These are phyloP conservation scores for Drosophila pandora DNA, from an alignment of 1,140 invertebrate species.

Conservation along the genomic window DNA sequence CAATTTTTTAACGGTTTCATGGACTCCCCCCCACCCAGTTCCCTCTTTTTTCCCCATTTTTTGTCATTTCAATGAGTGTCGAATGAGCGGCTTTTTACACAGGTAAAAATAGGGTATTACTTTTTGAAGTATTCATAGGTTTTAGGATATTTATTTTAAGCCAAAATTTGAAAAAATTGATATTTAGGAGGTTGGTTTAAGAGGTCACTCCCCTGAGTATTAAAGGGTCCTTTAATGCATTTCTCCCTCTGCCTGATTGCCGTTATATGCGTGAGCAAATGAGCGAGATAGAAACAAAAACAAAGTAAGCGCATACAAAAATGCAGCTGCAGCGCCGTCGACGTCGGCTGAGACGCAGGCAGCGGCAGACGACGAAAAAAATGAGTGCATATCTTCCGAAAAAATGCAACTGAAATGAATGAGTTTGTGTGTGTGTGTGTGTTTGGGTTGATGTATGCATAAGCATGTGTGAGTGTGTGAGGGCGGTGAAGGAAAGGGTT, in stretches of 20 bases:
- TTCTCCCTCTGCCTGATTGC: conserved; percentile 53
- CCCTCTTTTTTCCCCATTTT: conserved; percentile 53
- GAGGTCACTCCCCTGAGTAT: not conserved
- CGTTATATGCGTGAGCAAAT: conserved; percentile 74
- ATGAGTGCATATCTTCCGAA: conserved; percentile 82
- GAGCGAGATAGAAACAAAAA: conserved; percentile 78
- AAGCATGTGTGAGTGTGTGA: conserved; percentile 16
- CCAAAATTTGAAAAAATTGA: too few species aligned
- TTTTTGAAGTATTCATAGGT: too few species aligned
- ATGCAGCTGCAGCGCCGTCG: conserved; percentile 29
- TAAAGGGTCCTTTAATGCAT: conserved; percentile 17
- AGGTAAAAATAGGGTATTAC: conserved; percentile 7
- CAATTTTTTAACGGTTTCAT: conserved; percentile 69
- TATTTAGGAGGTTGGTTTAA: too few species aligned
- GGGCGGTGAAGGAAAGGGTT: conserved; percentile 12
- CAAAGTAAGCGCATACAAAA: conserved; percentile 57
- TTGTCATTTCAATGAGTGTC: conserved; percentile 80
- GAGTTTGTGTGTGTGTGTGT: conserved; percentile 15
- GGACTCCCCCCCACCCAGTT: conserved; percentile 6
- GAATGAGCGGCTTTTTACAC: conserved; percentile 21
- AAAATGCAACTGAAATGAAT: conserved; percentile 75
- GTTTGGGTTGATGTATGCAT: conserved; percentile 42
- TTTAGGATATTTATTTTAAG: too few species aligned
- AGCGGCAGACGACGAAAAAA: conserved; percentile 52
- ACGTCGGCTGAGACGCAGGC: conserved; percentile 33